phyloP scores from a whole-genome alignment of 2,888 invertebrate genomes.

The Erebia ligea region DNA sequence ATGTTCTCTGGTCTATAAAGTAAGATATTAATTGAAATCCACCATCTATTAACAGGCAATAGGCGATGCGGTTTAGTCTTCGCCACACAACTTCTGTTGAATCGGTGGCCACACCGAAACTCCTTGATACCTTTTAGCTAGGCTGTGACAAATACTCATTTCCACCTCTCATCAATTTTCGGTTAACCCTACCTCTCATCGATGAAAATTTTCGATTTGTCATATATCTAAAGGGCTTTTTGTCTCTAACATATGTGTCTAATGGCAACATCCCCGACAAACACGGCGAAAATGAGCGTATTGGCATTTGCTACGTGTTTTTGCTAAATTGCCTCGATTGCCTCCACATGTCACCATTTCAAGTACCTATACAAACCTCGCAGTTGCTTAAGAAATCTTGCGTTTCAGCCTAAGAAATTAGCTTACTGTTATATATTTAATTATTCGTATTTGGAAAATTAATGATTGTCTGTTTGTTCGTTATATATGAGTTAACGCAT shows the following conservation, averaged over 20 bases:
- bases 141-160: background rate
- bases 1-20: too few relatives aligned
- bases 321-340: slow-evolving; percentile 2
- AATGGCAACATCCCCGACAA: slow-evolving; percentile 48
- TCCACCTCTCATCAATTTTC: background rate
- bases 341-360: background rate
- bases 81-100: too few relatives aligned
- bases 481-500: too few relatives aligned
- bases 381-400: background rate
- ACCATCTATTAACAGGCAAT: too few relatives aligned
- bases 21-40: too few relatives aligned
- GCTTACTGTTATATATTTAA: too few relatives aligned
- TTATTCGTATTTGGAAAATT: too few relatives aligned
- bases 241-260: slow-evolving; percentile 65
- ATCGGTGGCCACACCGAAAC: too few relatives aligned
- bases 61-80: too few relatives aligned
- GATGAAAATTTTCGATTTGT: too few relatives aligned
- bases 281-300: slow-evolving; percentile 8
- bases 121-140: too few relatives aligned
- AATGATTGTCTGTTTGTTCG: too few relatives aligned
- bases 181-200: background rate
- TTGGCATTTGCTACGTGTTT: slow-evolving; percentile 7
- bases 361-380: background rate
- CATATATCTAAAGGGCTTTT: slow-evolving; percentile 52
- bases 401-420: background rate